Percentiles rank a stretch among this genome's conserved stretches.
Evolutionary conservation across 2,797 vertebrate species (phyloP).

Genomic region (Chaenodraco wilsoni): DNA sequence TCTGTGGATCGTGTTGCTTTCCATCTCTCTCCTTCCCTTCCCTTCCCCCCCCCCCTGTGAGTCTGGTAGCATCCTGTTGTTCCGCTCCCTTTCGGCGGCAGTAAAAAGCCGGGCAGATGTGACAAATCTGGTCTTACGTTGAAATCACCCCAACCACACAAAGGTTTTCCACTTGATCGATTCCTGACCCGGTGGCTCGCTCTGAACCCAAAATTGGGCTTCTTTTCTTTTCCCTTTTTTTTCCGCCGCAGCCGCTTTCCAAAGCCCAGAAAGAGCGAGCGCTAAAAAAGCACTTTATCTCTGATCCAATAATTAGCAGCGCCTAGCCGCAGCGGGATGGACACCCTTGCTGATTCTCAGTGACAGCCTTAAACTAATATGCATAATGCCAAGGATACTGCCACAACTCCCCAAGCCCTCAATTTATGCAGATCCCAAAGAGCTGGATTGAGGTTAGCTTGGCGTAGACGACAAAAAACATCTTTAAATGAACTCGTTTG

Average conservation of each 20-base stretch:
- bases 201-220: constrained; percentile 64
- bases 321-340: constrained; percentile 80
- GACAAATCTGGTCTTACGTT: constrained; percentile 81
- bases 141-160: constrained; percentile 74
- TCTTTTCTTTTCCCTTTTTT: constrained; percentile 46
- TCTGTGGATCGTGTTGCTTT: constrained; percentile 31
- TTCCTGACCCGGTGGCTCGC: constrained; percentile 78
- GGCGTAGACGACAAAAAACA: constrained; percentile 74
- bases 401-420: constrained; percentile 80
- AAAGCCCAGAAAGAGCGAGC: constrained; percentile 61
- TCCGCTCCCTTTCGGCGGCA: constrained; percentile 68
- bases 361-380: constrained; percentile 87
- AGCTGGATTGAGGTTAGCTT: constrained; percentile 83
- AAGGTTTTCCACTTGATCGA: constrained; percentile 83
- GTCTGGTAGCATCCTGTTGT: constrained; percentile 78
- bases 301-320: constrained; percentile 86
- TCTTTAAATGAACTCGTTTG: constrained; percentile 81
- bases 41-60: constrained; percentile 52
- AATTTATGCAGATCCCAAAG: constrained; percentile 87
- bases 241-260: constrained; percentile 56
- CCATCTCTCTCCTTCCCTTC: constrained; percentile 21
- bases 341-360: constrained; percentile 83
- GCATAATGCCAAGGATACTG: constrained; percentile 85
- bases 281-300: constrained; percentile 81
- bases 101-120: constrained; percentile 77